Base-by-base conservation (phyloP, 2,888 invertebrate species). In the Galerucella nymphaeae region DNA sequence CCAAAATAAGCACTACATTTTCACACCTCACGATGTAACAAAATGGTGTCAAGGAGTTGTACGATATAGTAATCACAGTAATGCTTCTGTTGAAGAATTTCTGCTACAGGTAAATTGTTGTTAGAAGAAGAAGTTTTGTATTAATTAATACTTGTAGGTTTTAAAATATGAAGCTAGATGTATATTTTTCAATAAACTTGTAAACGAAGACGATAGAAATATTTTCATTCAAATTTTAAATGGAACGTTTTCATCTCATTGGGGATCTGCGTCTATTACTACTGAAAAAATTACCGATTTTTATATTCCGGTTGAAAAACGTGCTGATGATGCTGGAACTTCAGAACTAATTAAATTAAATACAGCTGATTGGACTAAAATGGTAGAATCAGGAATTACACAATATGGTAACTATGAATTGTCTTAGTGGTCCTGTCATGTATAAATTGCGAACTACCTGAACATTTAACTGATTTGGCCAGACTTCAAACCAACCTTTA, bases 21-120 rank as follows among this genome's bases (percentile, higher is more conserved):
- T 94, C 88, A 93, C 92, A 61, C 91, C 94, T 0, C 89, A 93
- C 67, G 94, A 95, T 85, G 86, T 96, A 69, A 92, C 91, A n/a
- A 87, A 87, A 59, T 93, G 93, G 92, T 92, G 92, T 77, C 87
- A 90, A 65, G 90, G 90, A 71, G 86, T 94, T 20, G 88, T 91
- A 72, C 89, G 92, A 81, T 94, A 94, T 80, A 85, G 87, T 53
- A 76, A 73, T 45, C 76, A 71, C 55, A 76, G 78, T 41, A 82
- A 82, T 67, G 72, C 57, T 20, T 71, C 70, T 13, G 13, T 81
- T 48, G 84, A 83, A 65, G 77, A 78, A 45, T 82, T 82, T 67
- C 73, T 86, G 38, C 77, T 83, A 18, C 83, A 84, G 77, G 84
- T 84, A 71, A 64, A 11, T 45, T 50, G 41, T 61, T 45, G 18